phyloP scores from a whole-genome alignment of 2,888 invertebrate genomes.

The Teinopalpus imperialis region DNA sequence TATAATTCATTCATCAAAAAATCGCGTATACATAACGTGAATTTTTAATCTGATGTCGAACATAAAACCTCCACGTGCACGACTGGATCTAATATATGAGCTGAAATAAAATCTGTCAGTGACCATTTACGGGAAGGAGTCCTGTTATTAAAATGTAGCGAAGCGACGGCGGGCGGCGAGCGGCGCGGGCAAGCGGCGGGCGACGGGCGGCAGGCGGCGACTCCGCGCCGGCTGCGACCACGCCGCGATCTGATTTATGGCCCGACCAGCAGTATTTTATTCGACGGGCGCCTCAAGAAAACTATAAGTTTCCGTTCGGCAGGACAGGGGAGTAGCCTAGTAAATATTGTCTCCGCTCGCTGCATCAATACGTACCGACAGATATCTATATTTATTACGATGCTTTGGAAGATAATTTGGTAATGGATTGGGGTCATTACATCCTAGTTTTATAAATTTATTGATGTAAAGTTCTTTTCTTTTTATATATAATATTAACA shows the following conservation, averaged over 20 bases:
- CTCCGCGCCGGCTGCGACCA: constrained; percentile 70
- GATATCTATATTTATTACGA: constrained; percentile 76
- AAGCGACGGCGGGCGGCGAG: constrained; percentile 36
- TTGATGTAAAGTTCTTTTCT: constrained; percentile 4
- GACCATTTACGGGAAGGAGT: constrained; percentile 70
- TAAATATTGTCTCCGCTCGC: constrained; percentile 78
- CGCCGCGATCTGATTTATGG: constrained; percentile 77
- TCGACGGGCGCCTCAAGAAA: constrained; percentile 80
- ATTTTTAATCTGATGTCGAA: constrained; percentile 17
- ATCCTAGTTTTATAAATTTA: constrained; percentile 45
- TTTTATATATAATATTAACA: constrained; percentile 1
- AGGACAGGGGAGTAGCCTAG: constrained; percentile 75
- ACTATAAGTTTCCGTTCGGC: constrained; percentile 81
- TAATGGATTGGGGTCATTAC: constrained; percentile 73
- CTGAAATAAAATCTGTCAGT: constrained; percentile 77
- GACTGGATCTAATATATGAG: constrained; percentile 67
- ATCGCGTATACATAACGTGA: background rate
- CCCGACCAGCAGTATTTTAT: constrained; percentile 79
- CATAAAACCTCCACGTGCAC: constrained; percentile 59
- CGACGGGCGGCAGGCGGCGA: constrained; percentile 43
- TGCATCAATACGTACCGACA: constrained; percentile 74
- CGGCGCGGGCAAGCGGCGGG: constrained; percentile 33
- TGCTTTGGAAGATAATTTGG: constrained; percentile 72
- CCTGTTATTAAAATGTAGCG: constrained; percentile 79
- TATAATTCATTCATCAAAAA: too few relatives aligned